Conservation (phyloP, 2,797 vertebrate genomes). For the Coregonus ussuriensis region DNA sequence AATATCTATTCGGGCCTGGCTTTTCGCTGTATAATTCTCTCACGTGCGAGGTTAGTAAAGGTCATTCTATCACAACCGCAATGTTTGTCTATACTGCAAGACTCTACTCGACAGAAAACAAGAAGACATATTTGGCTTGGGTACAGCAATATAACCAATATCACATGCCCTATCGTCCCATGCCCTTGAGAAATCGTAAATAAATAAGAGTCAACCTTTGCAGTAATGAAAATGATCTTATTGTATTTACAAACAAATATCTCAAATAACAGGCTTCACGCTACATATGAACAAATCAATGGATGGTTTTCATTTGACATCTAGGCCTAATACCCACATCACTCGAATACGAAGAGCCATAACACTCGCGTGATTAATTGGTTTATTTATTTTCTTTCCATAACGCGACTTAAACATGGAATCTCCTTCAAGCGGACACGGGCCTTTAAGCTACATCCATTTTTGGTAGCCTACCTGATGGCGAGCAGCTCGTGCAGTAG, state of each 20-base stretch:
- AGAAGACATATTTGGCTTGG: slow-evolving; percentile 21
- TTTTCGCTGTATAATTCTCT: neutral
- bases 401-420: slow-evolving; percentile 28
- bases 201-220: slow-evolving; percentile 36
- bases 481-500: slow-evolving; percentile 93
- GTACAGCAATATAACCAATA: neutral
- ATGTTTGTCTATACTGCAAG: neutral
- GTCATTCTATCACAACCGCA: slow-evolving; percentile 35
- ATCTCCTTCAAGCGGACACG: slow-evolving; percentile 2
- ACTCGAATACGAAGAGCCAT: neutral
- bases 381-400: neutral
- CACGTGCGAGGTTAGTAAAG: slow-evolving; percentile 28
- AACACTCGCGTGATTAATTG: neutral
- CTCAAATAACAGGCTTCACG: neutral
- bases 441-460: slow-evolving; percentile 63
- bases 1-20: neutral
- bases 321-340: neutral
- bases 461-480: slow-evolving; percentile 81
- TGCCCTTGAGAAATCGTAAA: slow-evolving; percentile 57
- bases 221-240: neutral
- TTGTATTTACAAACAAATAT: neutral
- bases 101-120: slow-evolving; percentile 10
- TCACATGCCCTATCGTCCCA: slow-evolving; percentile 2
- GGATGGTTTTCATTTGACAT: neutral
- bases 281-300: neutral